Evolutionary conservation across 2,888 invertebrate species (phyloP).

Genomic region (Acronicta psi): DNA sequence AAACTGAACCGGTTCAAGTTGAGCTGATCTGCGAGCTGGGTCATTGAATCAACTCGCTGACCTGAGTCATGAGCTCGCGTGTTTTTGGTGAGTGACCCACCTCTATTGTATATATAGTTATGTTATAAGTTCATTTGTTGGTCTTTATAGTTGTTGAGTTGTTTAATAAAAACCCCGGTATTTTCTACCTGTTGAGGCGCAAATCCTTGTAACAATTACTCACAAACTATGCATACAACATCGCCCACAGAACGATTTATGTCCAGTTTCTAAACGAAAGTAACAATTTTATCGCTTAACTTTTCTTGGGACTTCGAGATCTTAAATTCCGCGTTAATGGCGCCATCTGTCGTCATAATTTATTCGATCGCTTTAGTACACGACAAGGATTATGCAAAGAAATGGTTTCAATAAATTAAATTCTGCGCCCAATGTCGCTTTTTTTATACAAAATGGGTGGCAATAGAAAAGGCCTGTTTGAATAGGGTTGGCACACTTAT

Average conservation of each 20-base stretch:
- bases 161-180: too few relatives aligned
- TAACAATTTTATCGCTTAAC: slow-evolving; percentile 11
- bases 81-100: too few relatives aligned
- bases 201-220: background rate
- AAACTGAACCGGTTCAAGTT: too few relatives aligned
- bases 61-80: too few relatives aligned
- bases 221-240: background rate
- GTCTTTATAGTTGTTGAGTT: too few relatives aligned
- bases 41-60: too few relatives aligned
- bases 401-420: slow-evolving; percentile 43
- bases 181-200: too few relatives aligned
- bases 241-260: background rate
- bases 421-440: slow-evolving; percentile 22
- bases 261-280: slow-evolving; percentile 1
- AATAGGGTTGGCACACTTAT: slow-evolving; percentile 1
- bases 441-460: slow-evolving; percentile 23
- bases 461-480: background rate
- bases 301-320: slow-evolving; percentile 12
- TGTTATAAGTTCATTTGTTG: too few relatives aligned
- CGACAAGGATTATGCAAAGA: slow-evolving; percentile 28
- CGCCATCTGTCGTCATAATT: slow-evolving; percentile 45
- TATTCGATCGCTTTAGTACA: slow-evolving; percentile 36
- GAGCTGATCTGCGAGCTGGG: too few relatives aligned
- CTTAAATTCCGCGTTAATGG: slow-evolving; percentile 42
- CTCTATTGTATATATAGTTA: too few relatives aligned